Percentiles rank a stretch among this genome's conserved stretches.
Evolutionary conservation across 1,140 invertebrate species (phyloP).

Genomic region (Heliothis subflexa): DNA sequence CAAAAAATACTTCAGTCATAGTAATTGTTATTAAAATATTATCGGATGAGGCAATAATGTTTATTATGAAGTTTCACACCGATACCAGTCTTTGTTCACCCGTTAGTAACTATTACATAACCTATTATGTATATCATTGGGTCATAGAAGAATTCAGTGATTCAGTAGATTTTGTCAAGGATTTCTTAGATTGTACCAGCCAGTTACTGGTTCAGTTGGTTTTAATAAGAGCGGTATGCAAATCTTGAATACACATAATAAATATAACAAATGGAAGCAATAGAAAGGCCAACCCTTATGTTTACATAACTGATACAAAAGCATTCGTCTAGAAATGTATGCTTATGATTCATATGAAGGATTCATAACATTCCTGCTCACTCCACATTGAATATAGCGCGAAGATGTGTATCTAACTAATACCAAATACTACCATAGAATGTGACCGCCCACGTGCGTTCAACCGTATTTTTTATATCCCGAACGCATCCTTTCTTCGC

Average conservation of each 20-base stretch:
- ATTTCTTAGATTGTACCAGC: neutral
- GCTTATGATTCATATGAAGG: constrained; percentile 33
- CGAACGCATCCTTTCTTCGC: constrained; percentile 66
- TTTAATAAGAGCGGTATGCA: neutral
- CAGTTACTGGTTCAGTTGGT: neutral
- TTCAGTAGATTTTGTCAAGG: neutral
- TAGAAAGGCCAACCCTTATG: constrained; percentile 11
- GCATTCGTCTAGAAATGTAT: constrained; percentile 28
- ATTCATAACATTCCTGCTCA: constrained; percentile 36
- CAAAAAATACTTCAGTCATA: constrained; percentile 17
- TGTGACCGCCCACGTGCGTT: constrained; percentile 67
- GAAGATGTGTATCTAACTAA: constrained; percentile 50
- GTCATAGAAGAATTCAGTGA: neutral
- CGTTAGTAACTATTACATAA: constrained; percentile 12
- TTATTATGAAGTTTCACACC: constrained; percentile 22
- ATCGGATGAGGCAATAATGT: constrained; percentile 26
- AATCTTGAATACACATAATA: neutral
- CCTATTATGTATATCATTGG: constrained; percentile 1
- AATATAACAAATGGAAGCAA: constrained; percentile 25
- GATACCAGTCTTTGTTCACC: constrained; percentile 14
- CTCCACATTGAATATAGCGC: constrained; percentile 31
- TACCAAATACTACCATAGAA: constrained; percentile 44
- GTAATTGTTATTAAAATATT: constrained; percentile 33
- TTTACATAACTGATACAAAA: constrained; percentile 24
- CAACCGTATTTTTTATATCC: constrained; percentile 70